Percentiles rank a stretch among this genome's conserved stretches.
phyloP scores from a whole-genome alignment of 35 echinoderm and acorn worm species.

The Amphiura filiformis region DNA sequence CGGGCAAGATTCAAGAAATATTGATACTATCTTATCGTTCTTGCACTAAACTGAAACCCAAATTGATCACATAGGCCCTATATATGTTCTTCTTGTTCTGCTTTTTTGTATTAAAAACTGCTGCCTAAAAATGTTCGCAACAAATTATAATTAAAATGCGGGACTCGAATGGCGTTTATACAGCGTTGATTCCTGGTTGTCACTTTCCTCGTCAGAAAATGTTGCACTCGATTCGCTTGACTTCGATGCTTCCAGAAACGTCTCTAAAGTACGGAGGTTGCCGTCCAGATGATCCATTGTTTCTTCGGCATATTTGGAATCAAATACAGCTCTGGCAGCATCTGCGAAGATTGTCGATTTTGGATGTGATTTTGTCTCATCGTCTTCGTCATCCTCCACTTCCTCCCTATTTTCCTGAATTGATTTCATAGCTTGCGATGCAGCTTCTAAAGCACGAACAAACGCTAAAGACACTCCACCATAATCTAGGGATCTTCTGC shows the following conservation, averaged over 20 bases:
- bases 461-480: conserved; percentile 29
- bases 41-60: no score
- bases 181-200: no score
- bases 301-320: conserved; percentile 52
- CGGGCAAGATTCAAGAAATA: no score
- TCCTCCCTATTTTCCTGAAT: conserved; percentile 12
- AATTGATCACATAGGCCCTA: no score
- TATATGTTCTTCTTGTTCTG: no score
- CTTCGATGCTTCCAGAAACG: not conserved
- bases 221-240: not conserved
- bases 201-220: not conserved
- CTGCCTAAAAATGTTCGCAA: no score
- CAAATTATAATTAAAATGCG: no score
- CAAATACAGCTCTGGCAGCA: conserved; percentile 22
- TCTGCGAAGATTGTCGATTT: not conserved
- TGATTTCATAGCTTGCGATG: conserved; percentile 13
- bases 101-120: no score
- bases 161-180: no score
- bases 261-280: conserved; percentile 56
- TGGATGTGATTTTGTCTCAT: not conserved
- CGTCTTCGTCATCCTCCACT: not conserved
- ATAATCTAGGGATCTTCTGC: conserved; percentile 40
- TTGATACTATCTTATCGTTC: no score
- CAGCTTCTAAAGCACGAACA: conserved; percentile 14
- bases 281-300: conserved; percentile 59